Evolutionary conservation across 2,888 invertebrate species (phyloP), one percentile per base, ranked within the genome.

Genomic region (Ochropleura leucogaster): DNA sequence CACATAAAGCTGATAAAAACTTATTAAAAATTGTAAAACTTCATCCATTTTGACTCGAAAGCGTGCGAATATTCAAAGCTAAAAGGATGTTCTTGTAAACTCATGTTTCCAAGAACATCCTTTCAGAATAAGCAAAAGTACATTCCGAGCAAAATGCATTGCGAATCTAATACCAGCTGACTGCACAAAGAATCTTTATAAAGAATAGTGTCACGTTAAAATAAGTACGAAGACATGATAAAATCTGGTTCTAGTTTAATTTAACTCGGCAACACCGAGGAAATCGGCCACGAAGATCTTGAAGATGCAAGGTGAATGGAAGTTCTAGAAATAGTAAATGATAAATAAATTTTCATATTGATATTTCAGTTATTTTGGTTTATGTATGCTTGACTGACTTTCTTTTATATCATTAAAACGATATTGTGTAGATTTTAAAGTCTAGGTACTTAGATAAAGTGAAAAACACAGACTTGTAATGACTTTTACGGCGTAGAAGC

Each of bases 91-190:
- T 30, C 30, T 3, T 30, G 47, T 49, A 63, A 62, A 70, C 47
- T 65, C 57, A 53, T 75, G 72, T 74, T 74, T 67, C 42, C 14
- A 79, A 79, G 65, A 72, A 66, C 18, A 49, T 72, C 0, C 53
- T 74, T 63, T 62, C 67, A 57, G 74, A 79, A 73, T 72, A 77
- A 60, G 51, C 74, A 67, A 62, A 51, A 74, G 64, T 59, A 77
- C 9, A 66, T 42, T 79, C 53, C 44, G 30, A 70, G 51, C 60
- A 77, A 62, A 74, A 80, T 70, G 75, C 79, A 85, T 73, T 18
- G 63, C 72, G 74, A 84, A 87, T 79, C 74, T 79, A 77, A 85
- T 87, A 77, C 62, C 9, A 63, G 67, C 68, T 72, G 76, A 78
- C 67, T 76, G 63, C 47, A 65, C 62, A 42, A 66, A 81, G 69